Evolutionary conservation across 2,113 vertebrate species (phyloP).

Genomic region (Notechis scutatus): DNA sequence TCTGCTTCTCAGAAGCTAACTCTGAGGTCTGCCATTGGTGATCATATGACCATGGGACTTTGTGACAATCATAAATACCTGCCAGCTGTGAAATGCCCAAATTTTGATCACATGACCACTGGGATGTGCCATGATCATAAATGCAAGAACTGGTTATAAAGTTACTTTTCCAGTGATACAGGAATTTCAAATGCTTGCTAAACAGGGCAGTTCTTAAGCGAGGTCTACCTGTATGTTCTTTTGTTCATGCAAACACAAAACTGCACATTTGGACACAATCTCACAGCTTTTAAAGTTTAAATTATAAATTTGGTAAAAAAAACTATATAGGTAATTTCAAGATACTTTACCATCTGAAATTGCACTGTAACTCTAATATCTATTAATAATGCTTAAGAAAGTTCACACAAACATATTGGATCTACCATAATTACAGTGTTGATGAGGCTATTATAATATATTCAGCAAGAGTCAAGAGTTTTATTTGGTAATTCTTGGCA

Average conservation of each 20-base stretch:
- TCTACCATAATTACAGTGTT: not conserved
- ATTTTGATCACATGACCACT: not conserved
- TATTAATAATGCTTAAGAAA: not conserved
- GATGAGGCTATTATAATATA: not conserved
- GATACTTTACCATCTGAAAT: not conserved
- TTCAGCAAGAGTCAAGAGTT: not conserved
- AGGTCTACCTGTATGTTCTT: not conserved
- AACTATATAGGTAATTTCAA: not conserved
- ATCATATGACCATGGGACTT: not conserved
- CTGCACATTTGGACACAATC: not conserved
- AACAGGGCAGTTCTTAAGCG: not conserved
- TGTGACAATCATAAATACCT: not conserved
- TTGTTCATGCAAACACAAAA: not conserved
- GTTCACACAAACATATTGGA: not conserved
- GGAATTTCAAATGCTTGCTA: not conserved
- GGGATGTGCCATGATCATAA: not conserved
- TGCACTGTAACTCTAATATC: not conserved
- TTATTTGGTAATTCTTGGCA: not conserved
- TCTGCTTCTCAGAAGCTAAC: not conserved
- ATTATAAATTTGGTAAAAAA: not conserved
- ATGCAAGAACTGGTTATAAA: not conserved
- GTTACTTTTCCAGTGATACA: not conserved
- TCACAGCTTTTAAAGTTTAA: not conserved
- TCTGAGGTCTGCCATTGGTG: not conserved
- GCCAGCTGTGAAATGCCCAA: not conserved